Evolutionary conservation across 2,797 vertebrate species (phyloP), one percentile per base, ranked within the genome.

Genomic region (Coregonus suidteri): DNA sequence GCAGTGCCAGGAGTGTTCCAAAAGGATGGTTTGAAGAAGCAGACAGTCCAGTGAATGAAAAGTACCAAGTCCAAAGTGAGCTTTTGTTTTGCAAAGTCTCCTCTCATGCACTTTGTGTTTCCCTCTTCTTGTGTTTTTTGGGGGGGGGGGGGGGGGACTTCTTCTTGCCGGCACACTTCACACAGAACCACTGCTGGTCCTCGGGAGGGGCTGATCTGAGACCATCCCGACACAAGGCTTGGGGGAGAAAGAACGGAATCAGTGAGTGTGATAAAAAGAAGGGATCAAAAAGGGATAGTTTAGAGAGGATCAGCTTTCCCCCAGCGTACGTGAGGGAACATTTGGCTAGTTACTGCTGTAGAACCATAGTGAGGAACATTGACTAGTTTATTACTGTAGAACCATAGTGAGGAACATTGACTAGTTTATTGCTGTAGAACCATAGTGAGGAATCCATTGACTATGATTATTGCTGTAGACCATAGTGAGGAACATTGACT

Each of bases 121-220:
- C 87, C 95, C n/a, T 93, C 91, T 98, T 99, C 93, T 99, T 99
- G 92, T 99, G 98, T 95, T 98, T 99, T 91, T 99, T 99, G 84
- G 99, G n/a, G n/a, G n/a, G n/a, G n/a, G n/a, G n/a, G n/a, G n/a
- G n/a, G n/a, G n/a, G n/a, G n/a, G n/a, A 98, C 82, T 99, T 99
- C 92, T 97, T 99, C 91, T 98, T 99, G 91, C 92, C 95, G 88
- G 94, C 94, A 82, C 98, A 99, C 91, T 98, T 98, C 64, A 96
- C 91, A 84, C 98, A 99, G 93, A 96, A 99, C 98, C 98, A 99
- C 15, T 95, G 91, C 80, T 97, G 96, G 81, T 96, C 96, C 82
- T 98, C 96, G 0, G 98, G 98, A 1, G 98, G 98, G 0, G 96
- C 97, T 0, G 95, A 82, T n/a, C n/a, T n/a, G n/a, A n/a, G 0